phyloP scores from a whole-genome alignment of 2,113 vertebrate species.

The Numida meleagris region DNA sequence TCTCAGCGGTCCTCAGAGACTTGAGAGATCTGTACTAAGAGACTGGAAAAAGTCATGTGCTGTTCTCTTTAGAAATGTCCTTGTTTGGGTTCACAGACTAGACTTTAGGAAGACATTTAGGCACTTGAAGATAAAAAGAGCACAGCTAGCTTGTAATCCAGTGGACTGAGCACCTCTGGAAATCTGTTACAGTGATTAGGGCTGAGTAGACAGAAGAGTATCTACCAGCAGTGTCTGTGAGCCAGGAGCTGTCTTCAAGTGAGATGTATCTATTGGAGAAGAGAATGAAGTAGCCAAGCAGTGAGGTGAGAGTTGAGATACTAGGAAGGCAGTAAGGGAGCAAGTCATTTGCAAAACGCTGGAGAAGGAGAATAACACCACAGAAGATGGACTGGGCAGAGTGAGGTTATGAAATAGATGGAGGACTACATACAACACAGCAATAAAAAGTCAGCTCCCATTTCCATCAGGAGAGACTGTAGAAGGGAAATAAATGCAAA shows the following conservation, averaged over 20 bases:
- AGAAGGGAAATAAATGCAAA: background rate
- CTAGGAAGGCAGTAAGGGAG: background rate
- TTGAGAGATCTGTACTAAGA: background rate
- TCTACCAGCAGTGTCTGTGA: background rate
- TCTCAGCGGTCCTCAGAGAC: background rate
- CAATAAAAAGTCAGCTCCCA: background rate
- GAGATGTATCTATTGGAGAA: background rate
- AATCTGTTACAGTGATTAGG: background rate
- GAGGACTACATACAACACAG: background rate
- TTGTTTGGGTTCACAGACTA: background rate
- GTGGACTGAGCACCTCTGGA: background rate
- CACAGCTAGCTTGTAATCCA: background rate
- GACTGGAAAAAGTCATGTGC: background rate
- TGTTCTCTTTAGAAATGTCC: background rate
- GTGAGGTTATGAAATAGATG: background rate
- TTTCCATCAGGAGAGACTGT: background rate
- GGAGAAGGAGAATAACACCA: background rate
- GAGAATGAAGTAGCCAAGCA: background rate
- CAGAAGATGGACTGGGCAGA: background rate
- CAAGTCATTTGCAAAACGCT: background rate
- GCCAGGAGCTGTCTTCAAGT: background rate
- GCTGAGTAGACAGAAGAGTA: background rate
- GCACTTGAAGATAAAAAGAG: background rate
- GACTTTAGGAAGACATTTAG: background rate
- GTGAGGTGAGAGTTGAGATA: background rate